A percentile compares a stretch with the other conserved stretches of the same genome.
phyloP scores from a whole-genome alignment of 2,113 vertebrate species.

The Apus apus region DNA sequence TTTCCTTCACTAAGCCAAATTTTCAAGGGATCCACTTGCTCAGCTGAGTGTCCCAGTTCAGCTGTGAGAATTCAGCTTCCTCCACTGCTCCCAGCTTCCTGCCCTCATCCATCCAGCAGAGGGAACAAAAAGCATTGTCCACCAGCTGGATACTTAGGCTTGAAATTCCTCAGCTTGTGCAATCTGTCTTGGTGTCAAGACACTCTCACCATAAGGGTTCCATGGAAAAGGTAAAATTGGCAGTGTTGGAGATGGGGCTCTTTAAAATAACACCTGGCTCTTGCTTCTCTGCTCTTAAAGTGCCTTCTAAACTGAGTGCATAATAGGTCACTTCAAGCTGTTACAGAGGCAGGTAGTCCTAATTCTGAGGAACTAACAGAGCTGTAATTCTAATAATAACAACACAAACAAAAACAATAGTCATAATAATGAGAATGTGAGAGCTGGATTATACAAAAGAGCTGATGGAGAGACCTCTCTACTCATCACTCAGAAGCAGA shows the following conservation, averaged over 20 bases:
- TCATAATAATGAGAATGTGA: background rate
- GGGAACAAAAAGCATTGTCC: background rate
- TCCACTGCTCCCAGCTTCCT: background rate
- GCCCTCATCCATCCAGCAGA: background rate
- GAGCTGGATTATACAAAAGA: background rate
- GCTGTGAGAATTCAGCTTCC: background rate
- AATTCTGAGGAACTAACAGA: background rate
- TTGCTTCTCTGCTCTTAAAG: background rate
- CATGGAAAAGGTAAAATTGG: background rate
- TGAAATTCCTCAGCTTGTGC: background rate
- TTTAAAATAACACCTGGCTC: background rate
- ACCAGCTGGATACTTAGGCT: background rate
- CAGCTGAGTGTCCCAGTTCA: background rate
- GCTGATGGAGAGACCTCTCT: background rate
- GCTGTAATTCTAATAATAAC: background rate
- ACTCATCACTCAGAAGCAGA: background rate
- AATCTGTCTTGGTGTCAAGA: background rate
- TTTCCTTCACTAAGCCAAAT: background rate
- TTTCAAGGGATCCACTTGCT: background rate
- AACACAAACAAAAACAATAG: background rate
- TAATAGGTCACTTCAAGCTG: background rate
- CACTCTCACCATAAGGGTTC: background rate
- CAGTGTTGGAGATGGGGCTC: rapidly evolving
- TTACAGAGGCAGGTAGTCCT: background rate
- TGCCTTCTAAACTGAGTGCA: background rate